A percentile compares a stretch with the other conserved stretches of the same genome.
Conservation (phyloP, 2,797 vertebrate genomes). For the Chromobotia macracanthus region DNA sequence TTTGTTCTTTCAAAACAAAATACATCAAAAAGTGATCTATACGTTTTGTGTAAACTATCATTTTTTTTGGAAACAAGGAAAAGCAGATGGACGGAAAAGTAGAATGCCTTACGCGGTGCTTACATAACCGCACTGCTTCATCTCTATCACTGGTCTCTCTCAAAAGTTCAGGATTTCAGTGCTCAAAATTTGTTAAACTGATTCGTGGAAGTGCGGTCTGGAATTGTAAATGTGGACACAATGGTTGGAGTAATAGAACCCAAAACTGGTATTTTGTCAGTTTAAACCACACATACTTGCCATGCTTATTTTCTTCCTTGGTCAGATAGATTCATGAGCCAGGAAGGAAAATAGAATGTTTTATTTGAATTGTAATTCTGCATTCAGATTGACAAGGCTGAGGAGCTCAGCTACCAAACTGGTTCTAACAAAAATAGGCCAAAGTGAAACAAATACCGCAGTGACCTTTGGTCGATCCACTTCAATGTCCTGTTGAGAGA, state of each 20-base stretch:
- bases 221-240: conserved; percentile 25
- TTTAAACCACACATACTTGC: conserved; percentile 48
- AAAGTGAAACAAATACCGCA: conserved; percentile 61
- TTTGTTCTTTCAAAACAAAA: conserved; percentile 4
- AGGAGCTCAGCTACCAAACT: conserved; percentile 36
- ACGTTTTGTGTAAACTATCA: conserved; percentile 10
- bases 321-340: not conserved
- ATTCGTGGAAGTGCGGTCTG: conserved; percentile 32
- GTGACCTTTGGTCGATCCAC: conserved; percentile 57
- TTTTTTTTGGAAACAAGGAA: conserved; percentile 11
- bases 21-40: conserved; percentile 1
- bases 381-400: conserved; percentile 20
- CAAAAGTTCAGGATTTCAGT: not conserved
- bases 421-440: conserved; percentile 51
- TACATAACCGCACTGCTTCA: conserved; percentile 17
- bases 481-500: conserved; percentile 47
- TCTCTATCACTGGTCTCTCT: conserved; percentile 24
- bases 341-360: conserved; percentile 29
- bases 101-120: conserved; percentile 6
- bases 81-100: not conserved
- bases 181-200: conserved; percentile 28
- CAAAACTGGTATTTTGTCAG: conserved; percentile 31
- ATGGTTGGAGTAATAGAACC: conserved; percentile 14
- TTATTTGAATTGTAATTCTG: conserved; percentile 23
- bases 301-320: conserved; percentile 34